Percentiles rank a stretch among this genome's conserved stretches.
Conservation (phyloP, 2,888 invertebrate species). For the Drosophila paranaensis region DNA sequence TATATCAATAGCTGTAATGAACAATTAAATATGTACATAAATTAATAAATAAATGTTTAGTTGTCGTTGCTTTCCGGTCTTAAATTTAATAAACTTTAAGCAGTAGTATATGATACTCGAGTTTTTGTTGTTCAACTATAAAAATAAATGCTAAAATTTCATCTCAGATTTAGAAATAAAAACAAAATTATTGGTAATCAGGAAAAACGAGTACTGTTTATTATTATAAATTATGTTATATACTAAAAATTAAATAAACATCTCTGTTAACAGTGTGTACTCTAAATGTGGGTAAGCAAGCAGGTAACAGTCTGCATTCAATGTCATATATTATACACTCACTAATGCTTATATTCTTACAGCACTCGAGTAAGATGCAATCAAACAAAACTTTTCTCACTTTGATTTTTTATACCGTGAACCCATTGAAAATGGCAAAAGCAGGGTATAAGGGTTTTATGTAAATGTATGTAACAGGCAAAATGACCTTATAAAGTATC, state of each 20-base stretch:
- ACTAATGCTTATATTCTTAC: conserved; percentile 6
- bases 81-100: not conserved
- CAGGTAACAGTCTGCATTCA: conserved; percentile 29
- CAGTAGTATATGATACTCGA: conserved; percentile 1
- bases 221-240: conserved; percentile 6
- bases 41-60: conserved; percentile 14
- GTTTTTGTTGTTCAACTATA: not conserved
- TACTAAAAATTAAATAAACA: conserved; percentile 21
- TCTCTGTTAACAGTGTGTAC: not conserved
- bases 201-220: conserved; percentile 1
- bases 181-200: conserved; percentile 17
- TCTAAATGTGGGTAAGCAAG: not conserved
- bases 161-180: conserved; percentile 10
- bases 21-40: conserved; percentile 33
- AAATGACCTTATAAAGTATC: no score
- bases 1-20: conserved; percentile 49
- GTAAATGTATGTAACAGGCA: no score
- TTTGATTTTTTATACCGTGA: not conserved
- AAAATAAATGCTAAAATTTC: not conserved
- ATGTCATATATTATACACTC: not conserved
- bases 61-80: conserved; percentile 31
- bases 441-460: no score
- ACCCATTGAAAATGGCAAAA: no score
- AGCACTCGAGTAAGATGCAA: conserved; percentile 18
- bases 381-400: not conserved